These are phyloP conservation scores for Todiramphus saurophagus DNA, from an alignment of 2,113 vertebrate genomes.

Conservation along the genomic window DNA sequence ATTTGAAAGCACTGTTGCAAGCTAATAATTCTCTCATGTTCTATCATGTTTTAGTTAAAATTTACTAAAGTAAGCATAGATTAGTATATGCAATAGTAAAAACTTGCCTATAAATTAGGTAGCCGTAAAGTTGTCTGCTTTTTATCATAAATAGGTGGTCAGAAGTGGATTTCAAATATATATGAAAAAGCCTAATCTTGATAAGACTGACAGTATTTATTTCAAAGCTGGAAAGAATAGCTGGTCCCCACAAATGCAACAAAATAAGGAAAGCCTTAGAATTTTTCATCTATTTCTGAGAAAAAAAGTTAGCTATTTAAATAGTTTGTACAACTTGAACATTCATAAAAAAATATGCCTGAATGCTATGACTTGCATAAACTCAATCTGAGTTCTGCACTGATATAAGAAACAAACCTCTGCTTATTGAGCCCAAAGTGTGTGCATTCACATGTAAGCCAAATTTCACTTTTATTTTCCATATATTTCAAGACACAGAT, in stretches of 20 bases:
- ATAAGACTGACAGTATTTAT: not conserved
- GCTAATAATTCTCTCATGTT: not conserved
- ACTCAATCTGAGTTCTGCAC: rapidly evolving
- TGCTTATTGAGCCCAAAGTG: not conserved
- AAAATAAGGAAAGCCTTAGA: not conserved
- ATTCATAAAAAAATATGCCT: not conserved
- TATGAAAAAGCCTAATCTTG: not conserved
- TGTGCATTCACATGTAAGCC: not conserved
- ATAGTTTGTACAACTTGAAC: not conserved
- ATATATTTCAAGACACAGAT: not conserved
- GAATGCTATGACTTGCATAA: not conserved
- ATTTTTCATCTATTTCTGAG: not conserved
- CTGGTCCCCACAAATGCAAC: not conserved
- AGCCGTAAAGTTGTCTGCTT: not conserved
- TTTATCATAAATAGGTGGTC: not conserved
- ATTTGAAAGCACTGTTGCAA: not conserved
- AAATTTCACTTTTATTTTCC: not conserved
- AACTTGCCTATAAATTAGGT: not conserved
- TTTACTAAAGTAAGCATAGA: not conserved
- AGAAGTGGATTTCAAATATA: not conserved
- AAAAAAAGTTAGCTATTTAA: not conserved
- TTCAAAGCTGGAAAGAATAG: not conserved
- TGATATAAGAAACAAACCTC: not conserved
- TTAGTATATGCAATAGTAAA: not conserved
- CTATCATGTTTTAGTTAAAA: not conserved